These are phyloP conservation scores for Rhinolophus ferrumequinum DNA, from an alignment of 2,113 vertebrate species.

Conservation along the genomic window DNA sequence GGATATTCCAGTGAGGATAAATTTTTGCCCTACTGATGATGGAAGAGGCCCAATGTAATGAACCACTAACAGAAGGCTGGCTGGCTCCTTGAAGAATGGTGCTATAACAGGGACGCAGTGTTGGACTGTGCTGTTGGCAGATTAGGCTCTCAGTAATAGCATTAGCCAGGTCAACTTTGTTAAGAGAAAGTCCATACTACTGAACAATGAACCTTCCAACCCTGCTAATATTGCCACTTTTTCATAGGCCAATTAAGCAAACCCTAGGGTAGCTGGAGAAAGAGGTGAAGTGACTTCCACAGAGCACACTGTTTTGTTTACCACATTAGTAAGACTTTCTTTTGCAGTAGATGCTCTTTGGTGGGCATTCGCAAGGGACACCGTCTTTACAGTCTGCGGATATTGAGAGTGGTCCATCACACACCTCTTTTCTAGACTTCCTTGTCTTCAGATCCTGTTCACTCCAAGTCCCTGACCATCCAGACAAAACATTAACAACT, in stretches of 20 bases:
- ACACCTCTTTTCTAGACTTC: neutral
- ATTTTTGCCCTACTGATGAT: neutral
- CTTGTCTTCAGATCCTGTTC: neutral
- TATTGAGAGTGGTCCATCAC: neutral
- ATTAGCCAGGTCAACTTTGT: neutral
- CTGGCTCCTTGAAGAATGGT: neutral
- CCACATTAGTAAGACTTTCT: neutral
- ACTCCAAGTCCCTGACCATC: neutral
- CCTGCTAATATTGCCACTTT: neutral
- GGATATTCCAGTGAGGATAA: neutral
- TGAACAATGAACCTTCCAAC: neutral
- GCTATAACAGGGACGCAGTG: neutral
- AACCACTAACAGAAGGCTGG: neutral
- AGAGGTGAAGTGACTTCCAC: neutral
- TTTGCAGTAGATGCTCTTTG: neutral
- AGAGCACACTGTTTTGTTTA: neutral
- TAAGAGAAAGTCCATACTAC: neutral
- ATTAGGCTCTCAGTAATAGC: neutral
- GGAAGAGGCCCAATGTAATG: neutral
- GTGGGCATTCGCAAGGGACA: neutral
- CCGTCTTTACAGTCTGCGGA: neutral
- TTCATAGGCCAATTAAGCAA: neutral
- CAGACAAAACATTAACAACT: constrained; percentile 49
- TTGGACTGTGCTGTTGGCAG: neutral
- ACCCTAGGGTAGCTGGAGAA: neutral